phyloP scores from a whole-genome alignment of 2,797 vertebrate genomes.

The Coregonus ussuriensis region DNA sequence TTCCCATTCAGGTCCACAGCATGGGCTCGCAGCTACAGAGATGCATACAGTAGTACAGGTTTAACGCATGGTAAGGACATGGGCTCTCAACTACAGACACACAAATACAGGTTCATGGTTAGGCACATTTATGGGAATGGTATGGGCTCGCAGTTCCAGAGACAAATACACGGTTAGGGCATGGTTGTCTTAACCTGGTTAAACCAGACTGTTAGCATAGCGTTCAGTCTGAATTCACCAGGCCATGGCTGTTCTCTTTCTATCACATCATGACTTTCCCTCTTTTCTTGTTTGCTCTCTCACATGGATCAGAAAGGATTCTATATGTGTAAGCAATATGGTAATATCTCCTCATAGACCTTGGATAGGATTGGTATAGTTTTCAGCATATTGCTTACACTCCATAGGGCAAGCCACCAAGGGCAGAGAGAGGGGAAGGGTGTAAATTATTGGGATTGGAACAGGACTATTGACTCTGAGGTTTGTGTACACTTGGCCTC shows the following conservation, averaged over 20 bases:
- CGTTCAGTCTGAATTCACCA: background rate
- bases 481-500: background rate
- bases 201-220: background rate
- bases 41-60: conserved; percentile 13
- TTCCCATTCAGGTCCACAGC: conserved; percentile 97
- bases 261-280: background rate
- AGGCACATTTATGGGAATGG: background rate
- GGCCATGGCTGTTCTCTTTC: background rate
- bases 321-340: background rate
- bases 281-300: background rate
- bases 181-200: background rate
- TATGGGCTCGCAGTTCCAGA: conserved; percentile 7
- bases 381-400: background rate
- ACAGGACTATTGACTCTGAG: background rate
- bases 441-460: background rate
- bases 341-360: background rate
- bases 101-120: no score
- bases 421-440: background rate
- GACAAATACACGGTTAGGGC: background rate
- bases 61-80: background rate
- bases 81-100: no score
- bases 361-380: background rate
- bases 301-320: background rate
- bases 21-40: conserved; percentile 87
- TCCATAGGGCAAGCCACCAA: background rate